Evolutionary conservation across 2,113 vertebrate species (phyloP), one percentile per base, ranked within the genome.

Genomic region (Saguinus midas): DNA sequence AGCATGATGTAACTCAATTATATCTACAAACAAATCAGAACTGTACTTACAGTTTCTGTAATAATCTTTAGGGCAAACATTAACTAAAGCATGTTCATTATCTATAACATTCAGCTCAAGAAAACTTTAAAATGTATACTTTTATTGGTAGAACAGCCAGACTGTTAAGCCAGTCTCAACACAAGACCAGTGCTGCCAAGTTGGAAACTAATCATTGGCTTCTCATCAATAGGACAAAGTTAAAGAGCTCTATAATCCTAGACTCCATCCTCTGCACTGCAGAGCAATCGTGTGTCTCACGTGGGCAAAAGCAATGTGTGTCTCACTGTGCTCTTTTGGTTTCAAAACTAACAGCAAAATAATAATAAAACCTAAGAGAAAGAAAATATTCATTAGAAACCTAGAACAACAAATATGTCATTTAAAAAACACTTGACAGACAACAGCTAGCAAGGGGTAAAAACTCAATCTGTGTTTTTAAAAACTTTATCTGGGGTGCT

Each of bases 361-460:
- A 85, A 93, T 6, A 78, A 78, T 2, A 85, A 95, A 96, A 82
- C 79, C 40, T 50, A 79, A 68, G 55, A 87, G 27, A 94, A 90
- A 87, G 37, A 7, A 95, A 87, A 68, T 76, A 73, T 6, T 95
- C 75, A 29, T 12, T 57, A 90, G 80, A 88, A 94, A 52, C 45
- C 48, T 52, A 82, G 72, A 43, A 6, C 50, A 48, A 76, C 64
- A 90, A 96, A 50, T 11, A 40, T 9, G 11, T 25, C 55, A 61
- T 32, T 66, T 57, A 88, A 61, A 78, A 83, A 94, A 95, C 6
- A 66, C n/a, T 27, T 27, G 32, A 86, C 14, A 87, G 43, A 84
- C 13, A 94, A 94, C 32, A 84, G 64, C 20, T 45, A 80, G 27
- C 70, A 57, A 75, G n/a, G 27, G 35, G 35, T 57, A 83, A 87